Conservation (phyloP, 1,140 invertebrate genomes). For the Diorhabda elongata region DNA sequence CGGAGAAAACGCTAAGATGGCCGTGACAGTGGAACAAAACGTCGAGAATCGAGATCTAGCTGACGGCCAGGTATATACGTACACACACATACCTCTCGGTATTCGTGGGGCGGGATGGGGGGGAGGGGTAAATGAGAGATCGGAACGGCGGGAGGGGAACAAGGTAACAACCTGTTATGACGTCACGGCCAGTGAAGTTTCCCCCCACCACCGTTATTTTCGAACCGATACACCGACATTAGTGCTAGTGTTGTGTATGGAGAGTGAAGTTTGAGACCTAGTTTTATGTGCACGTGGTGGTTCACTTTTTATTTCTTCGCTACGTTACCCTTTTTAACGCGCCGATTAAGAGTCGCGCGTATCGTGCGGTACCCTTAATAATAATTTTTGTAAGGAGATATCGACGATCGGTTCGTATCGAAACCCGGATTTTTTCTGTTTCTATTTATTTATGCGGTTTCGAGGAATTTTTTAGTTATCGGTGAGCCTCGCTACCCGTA, state of each 20-base stretch:
- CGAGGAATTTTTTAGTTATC: no score
- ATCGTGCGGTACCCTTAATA: neutral
- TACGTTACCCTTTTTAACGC: conserved; percentile 4
- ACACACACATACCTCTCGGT: conserved; percentile 33
- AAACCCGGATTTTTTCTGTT: neutral
- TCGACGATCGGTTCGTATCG: conserved; percentile 14
- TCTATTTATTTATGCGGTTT: no score
- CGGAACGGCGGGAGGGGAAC: conserved; percentile 23
- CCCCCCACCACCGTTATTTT: conserved; percentile 23
- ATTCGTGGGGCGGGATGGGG: conserved; percentile 26
- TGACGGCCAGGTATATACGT: conserved; percentile 33
- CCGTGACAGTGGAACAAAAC: conserved; percentile 42
- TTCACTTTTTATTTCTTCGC: conserved; percentile 8
- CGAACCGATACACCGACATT: conserved; percentile 15
- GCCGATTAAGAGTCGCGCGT: neutral
- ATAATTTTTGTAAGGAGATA: conserved; percentile 12
- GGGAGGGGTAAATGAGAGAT: neutral
- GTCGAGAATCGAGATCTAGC: conserved; percentile 5
- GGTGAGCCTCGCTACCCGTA: no score
- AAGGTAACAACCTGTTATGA: conserved; percentile 47
- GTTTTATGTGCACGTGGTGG: conserved; percentile 10
- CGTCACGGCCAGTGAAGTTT: conserved; percentile 35
- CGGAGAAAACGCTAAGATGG: conserved; percentile 34
- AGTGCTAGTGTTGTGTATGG: conserved; percentile 20
- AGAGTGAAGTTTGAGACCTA: conserved; percentile 16